phyloP scores from a whole-genome alignment of 2,113 vertebrate species.

The Menura novaehollandiae region DNA sequence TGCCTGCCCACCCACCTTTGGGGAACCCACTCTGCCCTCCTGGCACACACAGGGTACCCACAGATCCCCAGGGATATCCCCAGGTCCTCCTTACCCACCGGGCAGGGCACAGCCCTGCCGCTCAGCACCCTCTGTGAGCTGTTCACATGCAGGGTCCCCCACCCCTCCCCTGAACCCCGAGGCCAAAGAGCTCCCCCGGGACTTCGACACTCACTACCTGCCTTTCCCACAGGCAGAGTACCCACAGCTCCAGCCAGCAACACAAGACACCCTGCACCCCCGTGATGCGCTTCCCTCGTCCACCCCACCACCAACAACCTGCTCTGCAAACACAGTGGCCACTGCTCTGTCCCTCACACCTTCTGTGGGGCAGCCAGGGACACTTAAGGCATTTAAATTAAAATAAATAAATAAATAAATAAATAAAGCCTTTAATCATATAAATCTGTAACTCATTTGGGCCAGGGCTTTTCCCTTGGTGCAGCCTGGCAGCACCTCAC shows the following conservation, averaged over 20 bases:
- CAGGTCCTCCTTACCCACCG: rapidly evolving
- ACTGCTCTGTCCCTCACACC: not conserved
- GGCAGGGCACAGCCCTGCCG: not conserved
- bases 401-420: too few species aligned
- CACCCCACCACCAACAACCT: not conserved
- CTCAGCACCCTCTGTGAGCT: not conserved
- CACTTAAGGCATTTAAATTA: too few species aligned
- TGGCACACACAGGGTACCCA: not conserved
- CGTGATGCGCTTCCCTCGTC: rapidly evolving
- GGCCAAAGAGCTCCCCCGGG: not conserved
- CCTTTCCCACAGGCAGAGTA: not conserved
- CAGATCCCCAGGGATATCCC: not conserved
- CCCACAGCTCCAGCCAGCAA: not conserved
- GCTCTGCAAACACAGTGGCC: not conserved
- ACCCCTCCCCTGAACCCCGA: rapidly evolving
- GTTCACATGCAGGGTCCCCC: rapidly evolving
- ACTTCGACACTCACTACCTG: rapidly evolving
- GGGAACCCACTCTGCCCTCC: not conserved
- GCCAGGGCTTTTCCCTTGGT: rapidly evolving
- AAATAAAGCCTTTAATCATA: not conserved
- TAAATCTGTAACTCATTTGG: not conserved
- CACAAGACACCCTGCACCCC: rapidly evolving
- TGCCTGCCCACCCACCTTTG: not conserved
- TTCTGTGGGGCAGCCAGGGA: not conserved
- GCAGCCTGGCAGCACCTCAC: not conserved